Percentiles rank a stretch among this genome's conserved stretches.
Evolutionary conservation across 2,113 vertebrate species (phyloP).

Genomic region (Motacilla alba): DNA sequence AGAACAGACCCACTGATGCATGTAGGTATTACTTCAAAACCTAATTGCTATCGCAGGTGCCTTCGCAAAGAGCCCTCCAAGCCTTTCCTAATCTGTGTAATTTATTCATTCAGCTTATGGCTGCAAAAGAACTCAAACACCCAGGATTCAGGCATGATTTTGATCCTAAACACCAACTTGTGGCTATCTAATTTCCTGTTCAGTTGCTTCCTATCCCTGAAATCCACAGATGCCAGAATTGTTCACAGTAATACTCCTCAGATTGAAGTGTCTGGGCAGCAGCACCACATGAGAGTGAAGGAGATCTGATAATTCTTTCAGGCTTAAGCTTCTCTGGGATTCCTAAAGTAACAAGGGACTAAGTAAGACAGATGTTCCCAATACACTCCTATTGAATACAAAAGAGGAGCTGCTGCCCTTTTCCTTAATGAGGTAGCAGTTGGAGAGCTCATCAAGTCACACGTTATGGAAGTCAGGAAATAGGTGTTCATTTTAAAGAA

Average conservation of each 20-base stretch:
- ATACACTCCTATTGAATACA: not conserved
- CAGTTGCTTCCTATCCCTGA: not conserved
- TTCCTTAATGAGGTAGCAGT: not conserved
- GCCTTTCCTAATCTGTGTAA: not conserved
- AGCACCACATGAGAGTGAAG: accelerated
- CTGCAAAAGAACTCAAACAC: not conserved
- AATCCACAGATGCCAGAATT: not conserved
- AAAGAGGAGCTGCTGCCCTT: not conserved
- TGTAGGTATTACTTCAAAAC: accelerated
- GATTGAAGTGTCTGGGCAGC: not conserved
- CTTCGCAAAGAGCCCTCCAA: not conserved
- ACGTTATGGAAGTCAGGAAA: not conserved
- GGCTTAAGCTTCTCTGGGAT: not conserved
- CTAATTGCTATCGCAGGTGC: not conserved
- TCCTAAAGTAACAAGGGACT: not conserved
- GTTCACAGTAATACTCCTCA: not conserved
- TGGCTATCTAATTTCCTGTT: not conserved
- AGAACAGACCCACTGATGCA: not conserved
- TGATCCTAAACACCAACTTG: not conserved
- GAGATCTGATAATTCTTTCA: not conserved
- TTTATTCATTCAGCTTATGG: not conserved
- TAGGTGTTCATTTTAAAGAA: not conserved
- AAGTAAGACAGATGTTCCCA: not conserved
- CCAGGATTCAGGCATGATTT: not conserved
- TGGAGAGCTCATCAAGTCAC: not conserved